phyloP scores from a whole-genome alignment of 2,888 invertebrate species.

The Laspeyria flexula region DNA sequence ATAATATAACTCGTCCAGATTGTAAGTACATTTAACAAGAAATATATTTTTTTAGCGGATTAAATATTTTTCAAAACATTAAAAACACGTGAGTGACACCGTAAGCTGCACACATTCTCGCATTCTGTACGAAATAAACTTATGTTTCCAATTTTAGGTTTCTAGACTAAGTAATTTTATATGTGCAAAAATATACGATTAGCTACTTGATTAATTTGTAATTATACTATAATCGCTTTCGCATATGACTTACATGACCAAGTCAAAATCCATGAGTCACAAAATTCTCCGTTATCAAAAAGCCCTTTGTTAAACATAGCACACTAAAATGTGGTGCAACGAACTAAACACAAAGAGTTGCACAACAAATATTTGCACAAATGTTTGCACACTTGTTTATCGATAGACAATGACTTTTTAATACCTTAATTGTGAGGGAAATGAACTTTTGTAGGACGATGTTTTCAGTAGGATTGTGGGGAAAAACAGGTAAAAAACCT shows the following conservation, averaged over 20 bases:
- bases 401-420: slow-evolving; percentile 44
- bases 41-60: too few species aligned
- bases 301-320: slow-evolving; percentile 59
- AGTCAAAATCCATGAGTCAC: slow-evolving; percentile 59
- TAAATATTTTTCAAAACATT: too few species aligned
- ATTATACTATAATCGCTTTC: slow-evolving; percentile 15
- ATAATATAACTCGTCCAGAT: too few species aligned
- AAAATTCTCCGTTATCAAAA: slow-evolving; percentile 68
- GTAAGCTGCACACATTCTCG: too few species aligned
- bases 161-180: too few species aligned
- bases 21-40: too few species aligned
- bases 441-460: slow-evolving; percentile 17
- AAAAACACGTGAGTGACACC: too few species aligned
- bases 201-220: too few species aligned
- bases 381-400: slow-evolving; percentile 69
- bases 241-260: slow-evolving; percentile 18
- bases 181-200: too few species aligned
- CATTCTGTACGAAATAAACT: too few species aligned
- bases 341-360: slow-evolving; percentile 51
- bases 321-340: slow-evolving; percentile 62
- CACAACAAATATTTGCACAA: slow-evolving; percentile 65
- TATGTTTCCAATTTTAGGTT: too few species aligned
- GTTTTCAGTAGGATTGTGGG: neutral
- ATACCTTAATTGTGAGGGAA: slow-evolving; percentile 31
- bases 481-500: too few species aligned